These are phyloP conservation scores for Drosophila stalkeri DNA, from an alignment of 2,888 invertebrate genomes.

Conservation along the genomic window DNA sequence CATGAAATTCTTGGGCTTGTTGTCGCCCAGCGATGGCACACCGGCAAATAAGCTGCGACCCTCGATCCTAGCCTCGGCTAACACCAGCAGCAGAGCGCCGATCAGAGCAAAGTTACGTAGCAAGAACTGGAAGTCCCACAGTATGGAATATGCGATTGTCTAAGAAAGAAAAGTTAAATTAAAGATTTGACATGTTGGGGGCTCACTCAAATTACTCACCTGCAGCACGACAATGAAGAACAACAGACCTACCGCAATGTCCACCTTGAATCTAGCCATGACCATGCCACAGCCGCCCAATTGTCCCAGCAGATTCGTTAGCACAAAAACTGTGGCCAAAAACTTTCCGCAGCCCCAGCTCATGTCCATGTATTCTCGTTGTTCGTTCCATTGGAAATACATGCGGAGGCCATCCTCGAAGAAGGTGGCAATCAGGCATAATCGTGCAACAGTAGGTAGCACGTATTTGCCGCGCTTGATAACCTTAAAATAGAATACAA, in stretches of 20 bases:
- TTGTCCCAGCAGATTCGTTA: constrained; percentile 98
- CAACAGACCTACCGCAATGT: constrained; percentile 95
- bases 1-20: constrained; percentile 98
- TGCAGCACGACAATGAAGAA: constrained; percentile 98
- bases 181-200: background rate
- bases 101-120: constrained; percentile 98
- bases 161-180: constrained; percentile 80
- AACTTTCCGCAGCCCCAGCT: constrained; percentile 98
- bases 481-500: constrained; percentile 87
- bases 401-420: constrained; percentile 99
- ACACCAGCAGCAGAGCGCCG: constrained; percentile 97
- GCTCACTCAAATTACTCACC: constrained; percentile 86
- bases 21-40: constrained; percentile 95
- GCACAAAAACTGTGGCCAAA: constrained; percentile 96
- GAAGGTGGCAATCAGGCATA: constrained; percentile 99
- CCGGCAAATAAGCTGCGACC: constrained; percentile 98
- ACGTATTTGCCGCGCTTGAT: constrained; percentile 96
- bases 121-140: constrained; percentile 99
- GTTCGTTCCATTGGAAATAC: constrained; percentile 99
- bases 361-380: constrained; percentile 98
- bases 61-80: constrained; percentile 98
- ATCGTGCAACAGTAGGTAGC: constrained; percentile 96
- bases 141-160: constrained; percentile 97
- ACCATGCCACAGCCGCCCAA: constrained; percentile 98
- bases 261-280: constrained; percentile 94